Evolutionary conservation across 1,140 invertebrate genomes (phyloP).

Genomic region (Tachypleus tridentatus): DNA sequence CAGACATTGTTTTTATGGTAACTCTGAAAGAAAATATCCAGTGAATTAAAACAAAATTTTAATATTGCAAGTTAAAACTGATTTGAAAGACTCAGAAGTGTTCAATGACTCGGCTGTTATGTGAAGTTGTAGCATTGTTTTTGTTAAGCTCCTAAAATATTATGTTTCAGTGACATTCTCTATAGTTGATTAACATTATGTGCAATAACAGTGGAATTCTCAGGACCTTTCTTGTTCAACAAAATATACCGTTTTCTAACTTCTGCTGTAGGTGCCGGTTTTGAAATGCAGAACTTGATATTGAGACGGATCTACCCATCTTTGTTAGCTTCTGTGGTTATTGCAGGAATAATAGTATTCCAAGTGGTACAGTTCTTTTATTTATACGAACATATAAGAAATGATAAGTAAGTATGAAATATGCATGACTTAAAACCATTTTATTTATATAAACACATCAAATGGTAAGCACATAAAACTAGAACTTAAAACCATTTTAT

Average conservation of each 20-base stretch:
- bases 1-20: too few relatives aligned
- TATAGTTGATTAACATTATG: not conserved
- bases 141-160: not conserved
- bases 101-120: not conserved
- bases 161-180: too few relatives aligned
- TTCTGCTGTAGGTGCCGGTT: constrained; percentile 44
- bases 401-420: constrained; percentile 67
- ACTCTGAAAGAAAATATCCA: too few relatives aligned
- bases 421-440: too few relatives aligned
- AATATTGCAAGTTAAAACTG: too few relatives aligned
- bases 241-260: not conserved
- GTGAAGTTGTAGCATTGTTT: not conserved
- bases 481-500: too few relatives aligned
- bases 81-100: too few relatives aligned
- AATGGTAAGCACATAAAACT: too few relatives aligned
- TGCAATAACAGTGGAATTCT: not conserved
- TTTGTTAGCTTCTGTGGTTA: constrained; percentile 54
- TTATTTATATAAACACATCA: constrained; percentile 5
- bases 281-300: constrained; percentile 60
- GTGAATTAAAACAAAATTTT: too few relatives aligned
- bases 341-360: constrained; percentile 53
- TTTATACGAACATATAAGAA: constrained; percentile 96
- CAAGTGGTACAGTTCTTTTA: constrained; percentile 84
- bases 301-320: constrained; percentile 84
- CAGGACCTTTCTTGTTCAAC: not conserved